These are phyloP conservation scores for Petrocephalus microphthalmus DNA, from an alignment of 2,113 vertebrate genomes.

Conservation along the genomic window DNA sequence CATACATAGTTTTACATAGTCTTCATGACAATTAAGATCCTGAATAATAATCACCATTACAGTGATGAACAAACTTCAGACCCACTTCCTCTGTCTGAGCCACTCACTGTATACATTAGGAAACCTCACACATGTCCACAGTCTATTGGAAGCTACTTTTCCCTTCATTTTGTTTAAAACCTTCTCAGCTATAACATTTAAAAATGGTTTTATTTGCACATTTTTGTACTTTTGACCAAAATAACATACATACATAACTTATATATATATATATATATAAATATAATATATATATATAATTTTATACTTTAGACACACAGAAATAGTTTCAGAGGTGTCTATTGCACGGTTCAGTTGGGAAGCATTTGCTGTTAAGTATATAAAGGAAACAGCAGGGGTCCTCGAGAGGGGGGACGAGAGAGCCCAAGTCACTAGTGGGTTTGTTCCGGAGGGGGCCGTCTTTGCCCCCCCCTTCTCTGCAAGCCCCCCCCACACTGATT, in stretches of 20 bases:
- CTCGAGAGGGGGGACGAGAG: not conserved
- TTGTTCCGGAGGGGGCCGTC: not conserved
- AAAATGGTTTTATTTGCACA: not conserved
- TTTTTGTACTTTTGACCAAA: not conserved
- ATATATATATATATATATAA: too few relatives aligned
- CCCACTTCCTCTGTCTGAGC: not conserved
- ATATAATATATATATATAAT: too few relatives aligned
- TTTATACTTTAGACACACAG: not conserved
- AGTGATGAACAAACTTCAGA: not conserved
- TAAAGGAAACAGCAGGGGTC: not conserved
- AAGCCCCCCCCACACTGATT: not conserved
- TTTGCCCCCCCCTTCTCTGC: not conserved
- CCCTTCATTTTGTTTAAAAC: not conserved
- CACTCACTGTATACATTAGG: not conserved
- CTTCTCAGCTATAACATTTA: not conserved
- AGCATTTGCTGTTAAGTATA: not conserved
- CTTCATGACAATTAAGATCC: not conserved
- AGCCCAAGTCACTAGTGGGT: not conserved
- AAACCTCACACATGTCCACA: not conserved
- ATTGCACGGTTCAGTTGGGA: not conserved
- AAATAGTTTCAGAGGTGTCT: not conserved
- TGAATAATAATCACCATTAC: not conserved
- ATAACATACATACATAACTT: too few relatives aligned
- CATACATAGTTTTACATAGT: too few relatives aligned
- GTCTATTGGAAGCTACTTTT: not conserved